Conservation (phyloP, 2,888 invertebrate genomes). For the Rhamnusium bicolor region DNA sequence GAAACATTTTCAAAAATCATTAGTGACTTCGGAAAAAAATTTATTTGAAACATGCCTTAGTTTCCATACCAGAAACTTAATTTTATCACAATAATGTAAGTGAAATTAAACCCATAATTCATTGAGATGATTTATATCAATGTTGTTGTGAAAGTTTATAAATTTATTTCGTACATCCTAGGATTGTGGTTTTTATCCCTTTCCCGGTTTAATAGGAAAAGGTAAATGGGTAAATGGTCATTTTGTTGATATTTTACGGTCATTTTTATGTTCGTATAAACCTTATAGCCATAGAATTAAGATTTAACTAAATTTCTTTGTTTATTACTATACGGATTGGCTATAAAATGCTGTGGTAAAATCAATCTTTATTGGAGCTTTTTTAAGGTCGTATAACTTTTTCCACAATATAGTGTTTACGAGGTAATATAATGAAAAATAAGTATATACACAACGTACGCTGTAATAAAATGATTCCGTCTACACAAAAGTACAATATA, state of each 20-base stretch:
- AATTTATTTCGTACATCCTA: neutral
- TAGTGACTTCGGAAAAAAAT: neutral
- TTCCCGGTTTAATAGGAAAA: constrained; percentile 1
- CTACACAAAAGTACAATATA: constrained; percentile 12
- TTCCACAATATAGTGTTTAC: constrained; percentile 34
- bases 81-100: neutral
- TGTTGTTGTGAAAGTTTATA: constrained; percentile 16
- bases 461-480: constrained; percentile 5
- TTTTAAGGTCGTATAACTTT: constrained; percentile 33
- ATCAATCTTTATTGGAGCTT: constrained; percentile 41
- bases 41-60: neutral
- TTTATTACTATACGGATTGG: constrained; percentile 36
- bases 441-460: constrained; percentile 4
- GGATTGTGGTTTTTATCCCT: neutral
- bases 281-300: constrained; percentile 35
- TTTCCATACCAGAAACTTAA: neutral
- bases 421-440: constrained; percentile 36
- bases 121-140: constrained; percentile 1
- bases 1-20: neutral
- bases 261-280: constrained; percentile 38
- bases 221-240: constrained; percentile 21
- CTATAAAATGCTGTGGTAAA: constrained; percentile 31
- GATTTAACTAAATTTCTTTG: constrained; percentile 45
- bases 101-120: constrained; percentile 12
- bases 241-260: constrained; percentile 30